These are phyloP conservation scores for Myotis daubentonii DNA, from an alignment of 2,797 vertebrate species.

Conservation along the genomic window DNA sequence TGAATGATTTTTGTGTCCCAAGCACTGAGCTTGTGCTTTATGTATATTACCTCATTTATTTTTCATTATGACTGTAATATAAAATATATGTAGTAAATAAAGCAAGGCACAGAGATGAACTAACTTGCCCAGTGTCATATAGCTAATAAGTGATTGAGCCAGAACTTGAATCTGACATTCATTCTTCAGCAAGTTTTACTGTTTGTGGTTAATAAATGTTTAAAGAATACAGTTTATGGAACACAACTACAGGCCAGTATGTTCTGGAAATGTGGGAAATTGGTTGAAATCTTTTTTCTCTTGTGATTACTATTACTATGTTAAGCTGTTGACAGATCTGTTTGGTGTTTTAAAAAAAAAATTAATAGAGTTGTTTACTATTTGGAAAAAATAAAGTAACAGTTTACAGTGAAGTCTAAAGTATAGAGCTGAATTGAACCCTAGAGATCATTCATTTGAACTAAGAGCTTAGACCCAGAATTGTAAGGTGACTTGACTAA, in stretches of 20 bases:
- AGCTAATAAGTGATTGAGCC: not conserved
- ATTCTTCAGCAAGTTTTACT: not conserved
- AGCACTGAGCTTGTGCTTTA: not conserved
- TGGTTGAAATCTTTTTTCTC: constrained; percentile 50
- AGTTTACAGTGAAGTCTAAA: not conserved
- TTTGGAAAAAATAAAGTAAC: not conserved
- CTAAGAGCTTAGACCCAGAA: not conserved
- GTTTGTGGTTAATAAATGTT: constrained; percentile 24
- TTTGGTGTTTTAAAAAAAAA: not conserved
- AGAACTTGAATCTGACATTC: not conserved
- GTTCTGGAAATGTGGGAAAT: constrained; percentile 43
- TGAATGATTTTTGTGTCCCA: constrained; percentile 3
- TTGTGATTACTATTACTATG: constrained; percentile 6
- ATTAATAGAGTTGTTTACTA: not conserved
- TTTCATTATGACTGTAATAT: not conserved
- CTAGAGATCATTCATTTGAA: not conserved
- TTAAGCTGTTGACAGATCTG: constrained; percentile 19
- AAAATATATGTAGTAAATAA: not conserved
- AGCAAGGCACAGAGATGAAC: not conserved
- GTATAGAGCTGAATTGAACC: not conserved
- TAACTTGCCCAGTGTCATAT: not conserved
- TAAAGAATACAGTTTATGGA: not conserved
- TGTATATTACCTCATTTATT: not conserved
- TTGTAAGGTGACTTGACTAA: not conserved
- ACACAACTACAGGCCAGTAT: constrained; percentile 5